These are phyloP conservation scores for Drosophila ezoana DNA, from an alignment of 2,888 invertebrate genomes.

Conservation along the genomic window DNA sequence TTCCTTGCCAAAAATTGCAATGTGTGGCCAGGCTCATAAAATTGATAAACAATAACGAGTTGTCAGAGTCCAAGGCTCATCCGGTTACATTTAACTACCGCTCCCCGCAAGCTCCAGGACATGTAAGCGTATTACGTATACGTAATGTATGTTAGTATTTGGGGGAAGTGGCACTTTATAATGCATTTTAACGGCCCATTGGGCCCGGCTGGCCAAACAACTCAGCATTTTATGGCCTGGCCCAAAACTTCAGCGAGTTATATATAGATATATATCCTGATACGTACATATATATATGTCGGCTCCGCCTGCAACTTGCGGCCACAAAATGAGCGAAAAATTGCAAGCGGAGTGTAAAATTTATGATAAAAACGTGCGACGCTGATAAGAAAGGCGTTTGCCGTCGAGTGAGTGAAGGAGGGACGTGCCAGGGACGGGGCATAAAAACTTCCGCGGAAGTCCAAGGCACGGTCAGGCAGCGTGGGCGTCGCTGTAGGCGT, in stretches of 20 bases:
- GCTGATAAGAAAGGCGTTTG: slow-evolving; percentile 58
- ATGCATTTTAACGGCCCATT: slow-evolving; percentile 65
- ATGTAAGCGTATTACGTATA: slow-evolving; percentile 39
- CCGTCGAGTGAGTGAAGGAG: background rate
- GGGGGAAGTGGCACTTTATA: slow-evolving; percentile 37
- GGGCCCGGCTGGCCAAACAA: slow-evolving; percentile 32
- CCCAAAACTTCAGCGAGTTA: slow-evolving; percentile 27
- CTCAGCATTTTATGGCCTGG: slow-evolving; percentile 45
- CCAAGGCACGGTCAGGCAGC: slow-evolving; percentile 43
- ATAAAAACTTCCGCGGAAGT: slow-evolving; percentile 41
- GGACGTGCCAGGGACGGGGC: background rate
- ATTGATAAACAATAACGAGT: slow-evolving; percentile 68
- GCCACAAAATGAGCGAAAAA: slow-evolving; percentile 62
- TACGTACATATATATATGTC: slow-evolving; percentile 11
- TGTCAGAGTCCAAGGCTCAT: slow-evolving; percentile 20
- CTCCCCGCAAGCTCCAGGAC: background rate
- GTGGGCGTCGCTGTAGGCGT: slow-evolving; percentile 7
- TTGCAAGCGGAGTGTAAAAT: slow-evolving; percentile 74
- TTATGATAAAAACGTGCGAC: slow-evolving; percentile 77
- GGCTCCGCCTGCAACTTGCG: slow-evolving; percentile 32
- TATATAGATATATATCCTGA: slow-evolving; percentile 8
- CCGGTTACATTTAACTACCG: slow-evolving; percentile 11
- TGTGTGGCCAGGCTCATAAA: slow-evolving; percentile 54
- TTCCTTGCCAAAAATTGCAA: background rate
- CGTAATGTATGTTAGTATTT: background rate